Conservation (phyloP, 2,797 vertebrate genomes). For the Girardinus metallicus region DNA sequence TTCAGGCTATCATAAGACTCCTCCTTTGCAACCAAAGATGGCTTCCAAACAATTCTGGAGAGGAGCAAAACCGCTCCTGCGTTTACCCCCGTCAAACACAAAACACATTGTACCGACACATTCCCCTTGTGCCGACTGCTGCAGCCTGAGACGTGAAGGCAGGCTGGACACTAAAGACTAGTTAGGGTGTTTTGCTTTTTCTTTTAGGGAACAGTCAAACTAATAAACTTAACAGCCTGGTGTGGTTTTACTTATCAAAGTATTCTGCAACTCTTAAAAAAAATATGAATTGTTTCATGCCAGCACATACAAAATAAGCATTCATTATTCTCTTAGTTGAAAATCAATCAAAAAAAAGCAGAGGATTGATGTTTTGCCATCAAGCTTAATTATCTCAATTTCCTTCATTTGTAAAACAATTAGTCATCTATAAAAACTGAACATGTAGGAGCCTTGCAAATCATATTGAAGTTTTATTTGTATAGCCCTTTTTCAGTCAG, state of each 20-base stretch:
- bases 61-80: slow-evolving; percentile 48
- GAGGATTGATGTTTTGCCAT: too few species aligned
- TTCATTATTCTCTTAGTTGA: background rate
- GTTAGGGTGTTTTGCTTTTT: slow-evolving; percentile 39
- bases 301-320: background rate
- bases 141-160: slow-evolving; percentile 15
- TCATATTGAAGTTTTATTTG: too few species aligned
- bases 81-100: slow-evolving; percentile 54
- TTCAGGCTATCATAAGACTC: slow-evolving; percentile 41
- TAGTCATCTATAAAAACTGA: background rate
- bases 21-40: slow-evolving; percentile 24
- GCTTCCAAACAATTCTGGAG: slow-evolving; percentile 48
- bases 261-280: background rate
- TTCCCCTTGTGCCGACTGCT: slow-evolving; percentile 24
- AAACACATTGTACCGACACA: slow-evolving; percentile 13
- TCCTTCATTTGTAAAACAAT: background rate
- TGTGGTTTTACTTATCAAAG: background rate
- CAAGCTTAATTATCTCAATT: background rate
- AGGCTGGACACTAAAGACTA: slow-evolving; percentile 25
- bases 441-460: background rate
- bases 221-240: background rate
- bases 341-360: too few species aligned
- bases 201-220: background rate
- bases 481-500: too few species aligned
- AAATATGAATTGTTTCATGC: background rate